Evolutionary conservation across 2,888 invertebrate genomes (phyloP).

Genomic region (Sinotaia quadrata): DNA sequence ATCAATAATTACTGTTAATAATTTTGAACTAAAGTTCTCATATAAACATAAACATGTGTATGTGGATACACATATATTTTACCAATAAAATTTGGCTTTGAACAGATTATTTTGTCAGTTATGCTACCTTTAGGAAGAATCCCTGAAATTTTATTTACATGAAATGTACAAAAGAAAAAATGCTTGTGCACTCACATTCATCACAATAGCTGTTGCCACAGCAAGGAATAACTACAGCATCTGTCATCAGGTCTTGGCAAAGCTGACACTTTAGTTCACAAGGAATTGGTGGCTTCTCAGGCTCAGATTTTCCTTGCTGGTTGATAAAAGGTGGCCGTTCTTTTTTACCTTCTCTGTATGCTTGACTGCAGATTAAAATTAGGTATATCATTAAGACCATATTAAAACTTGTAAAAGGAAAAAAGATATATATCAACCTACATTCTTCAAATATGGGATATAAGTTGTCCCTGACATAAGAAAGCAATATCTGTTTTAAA

Average conservation of each 20-base stretch:
- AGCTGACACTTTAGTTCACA: conserved; percentile 92
- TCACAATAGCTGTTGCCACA: conserved; percentile 99
- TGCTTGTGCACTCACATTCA: conserved; percentile 83
- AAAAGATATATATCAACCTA: too few species aligned
- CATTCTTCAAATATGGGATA: too few species aligned
- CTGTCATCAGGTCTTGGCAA: conserved; percentile 91
- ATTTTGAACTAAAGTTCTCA: too few species aligned
- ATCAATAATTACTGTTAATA: too few species aligned
- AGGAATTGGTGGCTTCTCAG: conserved; percentile 77
- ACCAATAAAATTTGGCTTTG: not conserved
- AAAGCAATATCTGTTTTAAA: too few species aligned
- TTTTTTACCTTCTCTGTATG: conserved; percentile 83
- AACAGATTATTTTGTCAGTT: not conserved
- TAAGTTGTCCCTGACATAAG: too few species aligned
- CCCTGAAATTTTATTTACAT: too few species aligned
- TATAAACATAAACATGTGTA: too few species aligned
- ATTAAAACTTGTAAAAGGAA: too few species aligned
- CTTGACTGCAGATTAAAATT: too few species aligned
- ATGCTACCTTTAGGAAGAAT: not conserved
- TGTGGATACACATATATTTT: too few species aligned
- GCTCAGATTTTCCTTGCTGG: conserved; percentile 63
- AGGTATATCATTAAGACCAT: too few species aligned
- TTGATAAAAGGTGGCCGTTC: conserved; percentile 79
- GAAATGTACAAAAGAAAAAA: not conserved
- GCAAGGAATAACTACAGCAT: conserved; percentile 98